phyloP scores from a whole-genome alignment of 1,140 invertebrate genomes.

The Lordiphosa stackelbergi region DNA sequence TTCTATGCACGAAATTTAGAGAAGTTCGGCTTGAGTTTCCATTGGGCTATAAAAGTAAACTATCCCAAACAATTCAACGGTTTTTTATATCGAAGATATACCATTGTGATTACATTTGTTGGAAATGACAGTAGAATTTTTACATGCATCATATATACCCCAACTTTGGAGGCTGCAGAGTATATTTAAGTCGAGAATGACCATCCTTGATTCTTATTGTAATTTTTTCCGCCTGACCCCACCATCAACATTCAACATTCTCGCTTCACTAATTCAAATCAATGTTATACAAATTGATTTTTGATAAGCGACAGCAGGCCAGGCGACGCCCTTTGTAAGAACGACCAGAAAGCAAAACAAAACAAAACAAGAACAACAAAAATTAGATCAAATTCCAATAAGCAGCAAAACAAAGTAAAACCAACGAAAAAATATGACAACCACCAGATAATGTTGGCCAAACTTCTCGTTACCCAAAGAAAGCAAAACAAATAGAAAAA shows the following conservation, averaged over 20 bases:
- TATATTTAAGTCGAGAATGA: background rate
- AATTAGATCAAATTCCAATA: conserved; percentile 52
- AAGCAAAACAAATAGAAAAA: conserved; percentile 1
- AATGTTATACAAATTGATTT: conserved; percentile 57
- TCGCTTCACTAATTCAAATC: conserved; percentile 29
- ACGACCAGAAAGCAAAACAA: background rate
- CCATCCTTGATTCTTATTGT: background rate
- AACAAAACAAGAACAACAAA: conserved; percentile 10
- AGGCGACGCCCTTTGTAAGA: conserved; percentile 10
- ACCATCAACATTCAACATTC: conserved; percentile 29
- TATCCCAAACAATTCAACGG: no score
- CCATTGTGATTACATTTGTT: no score
- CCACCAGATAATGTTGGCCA: conserved; percentile 37
- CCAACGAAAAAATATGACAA: conserved; percentile 32
- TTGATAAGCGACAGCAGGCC: conserved; percentile 41
- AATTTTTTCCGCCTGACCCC: conserved; percentile 1
- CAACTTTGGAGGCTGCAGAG: background rate
- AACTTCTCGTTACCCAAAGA: conserved; percentile 22
- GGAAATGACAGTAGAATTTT: no score
- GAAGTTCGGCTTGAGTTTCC: no score
- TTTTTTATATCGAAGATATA: no score
- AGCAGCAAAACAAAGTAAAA: conserved; percentile 35
- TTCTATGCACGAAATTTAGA: no score
- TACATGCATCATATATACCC: no score
- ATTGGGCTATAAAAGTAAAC: no score